Conservation (phyloP, 2,888 invertebrate genomes). For the Lissonota sp. region DNA sequence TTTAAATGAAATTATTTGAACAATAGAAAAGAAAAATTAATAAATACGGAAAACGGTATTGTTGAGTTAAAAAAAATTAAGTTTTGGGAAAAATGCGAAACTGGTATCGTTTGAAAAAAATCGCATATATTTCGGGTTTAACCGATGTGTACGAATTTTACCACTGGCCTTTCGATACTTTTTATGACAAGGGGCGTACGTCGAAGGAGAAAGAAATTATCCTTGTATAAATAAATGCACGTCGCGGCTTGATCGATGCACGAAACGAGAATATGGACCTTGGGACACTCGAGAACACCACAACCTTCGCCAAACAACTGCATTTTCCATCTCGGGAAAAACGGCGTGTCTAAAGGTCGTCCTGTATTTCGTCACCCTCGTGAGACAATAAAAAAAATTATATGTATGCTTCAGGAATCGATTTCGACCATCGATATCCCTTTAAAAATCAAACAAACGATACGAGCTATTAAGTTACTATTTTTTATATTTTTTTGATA, state of each 20-base stretch:
- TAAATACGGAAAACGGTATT: no score
- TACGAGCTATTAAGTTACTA: not conserved
- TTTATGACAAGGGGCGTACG: not conserved
- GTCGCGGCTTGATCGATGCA: conserved; percentile 57
- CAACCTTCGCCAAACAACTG: conserved; percentile 67
- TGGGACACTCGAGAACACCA: conserved; percentile 70
- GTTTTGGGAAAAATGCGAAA: not conserved
- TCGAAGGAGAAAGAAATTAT: conserved; percentile 27
- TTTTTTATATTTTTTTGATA: not conserved
- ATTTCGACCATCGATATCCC: not conserved
- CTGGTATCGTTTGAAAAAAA: not conserved
- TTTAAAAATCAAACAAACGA: not conserved
- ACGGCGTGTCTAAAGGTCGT: conserved; percentile 21
- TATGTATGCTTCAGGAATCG: not conserved
- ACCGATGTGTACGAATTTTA: not conserved
- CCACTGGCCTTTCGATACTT: conserved; percentile 24
- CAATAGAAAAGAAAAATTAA: no score
- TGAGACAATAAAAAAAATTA: conserved; percentile 31
- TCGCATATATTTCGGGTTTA: not conserved
- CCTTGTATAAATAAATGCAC: conserved; percentile 7
- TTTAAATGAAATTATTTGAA: no score
- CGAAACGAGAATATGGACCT: conserved; percentile 67
- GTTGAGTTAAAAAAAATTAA: no score
- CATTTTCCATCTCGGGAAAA: conserved; percentile 67
- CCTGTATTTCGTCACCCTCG: conserved; percentile 34